Base-by-base conservation (phyloP, 2,797 vertebrate genomes). In the Pseudochromis fuscus region DNA sequence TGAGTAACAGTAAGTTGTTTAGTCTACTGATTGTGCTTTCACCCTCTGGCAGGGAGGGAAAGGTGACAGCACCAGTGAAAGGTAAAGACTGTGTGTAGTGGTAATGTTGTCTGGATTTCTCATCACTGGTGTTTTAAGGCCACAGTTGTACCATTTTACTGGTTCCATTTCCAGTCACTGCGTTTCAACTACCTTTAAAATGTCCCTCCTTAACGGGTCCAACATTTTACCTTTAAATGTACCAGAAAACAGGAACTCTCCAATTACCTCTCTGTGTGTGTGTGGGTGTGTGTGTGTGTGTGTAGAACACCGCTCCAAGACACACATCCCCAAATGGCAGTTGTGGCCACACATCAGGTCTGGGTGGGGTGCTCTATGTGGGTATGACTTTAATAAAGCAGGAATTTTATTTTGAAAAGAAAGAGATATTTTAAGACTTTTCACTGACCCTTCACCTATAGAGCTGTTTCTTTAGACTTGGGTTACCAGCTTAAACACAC, bases 211-310 rank as follows among this genome's bases (percentile, higher is more conserved):
- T 68, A 84, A 87, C 27, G 4, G 57, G 48, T 77, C 49, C 48
- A 80, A 40, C 60, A 10, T 60, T 79, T 79, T 72, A 86, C 70
- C 66, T 84, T 82, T 57, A 85, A 89, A 89, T 87, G 72, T 66
- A 70, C 59, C 72, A 77, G 72, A 89, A 92, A 90, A 87, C 83
- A 91, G 89, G 87, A 91, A 88, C 65, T 83, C 72, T 81, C 77
- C 82, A 86, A 90, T 92, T 90, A 91, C 70, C 67, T 89, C 63
- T 35, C 46, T 33, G 55, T 51, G 12, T 31, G 56, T 76, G 51
- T 51, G 74, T 48, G 60, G 46, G 72, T 38, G 63, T 63, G 51
- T 46, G 77, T 67, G 57, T 49, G 37, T 45, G 38, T 4, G 49
- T 49, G 60, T 27, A 16, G 23, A 69, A 53, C 15, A 30, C 40